Evolutionary conservation across 2,797 vertebrate species (phyloP).

Genomic region (Capromys pilorides): DNA sequence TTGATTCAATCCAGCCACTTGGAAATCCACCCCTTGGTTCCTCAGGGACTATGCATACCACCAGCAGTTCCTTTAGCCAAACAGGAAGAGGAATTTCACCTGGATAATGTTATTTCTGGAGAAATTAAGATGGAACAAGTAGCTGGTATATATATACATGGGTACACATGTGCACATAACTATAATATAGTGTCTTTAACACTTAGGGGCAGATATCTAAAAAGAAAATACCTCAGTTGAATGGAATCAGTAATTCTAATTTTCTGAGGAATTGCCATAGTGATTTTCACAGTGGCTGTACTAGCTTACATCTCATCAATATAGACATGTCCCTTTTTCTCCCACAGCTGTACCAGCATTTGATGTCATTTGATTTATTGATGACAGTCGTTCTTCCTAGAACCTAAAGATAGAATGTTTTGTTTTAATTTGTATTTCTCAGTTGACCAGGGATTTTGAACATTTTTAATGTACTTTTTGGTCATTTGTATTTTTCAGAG

Average conservation of each 20-base stretch:
- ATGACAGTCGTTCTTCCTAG: background rate
- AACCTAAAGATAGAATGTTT: background rate
- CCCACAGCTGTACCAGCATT: background rate
- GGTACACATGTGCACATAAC: background rate
- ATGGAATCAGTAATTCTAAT: background rate
- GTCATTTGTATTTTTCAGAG: background rate
- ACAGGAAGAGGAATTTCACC: background rate
- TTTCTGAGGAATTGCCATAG: background rate
- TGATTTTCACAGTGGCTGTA: background rate
- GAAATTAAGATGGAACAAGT: background rate
- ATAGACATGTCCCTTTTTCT: background rate
- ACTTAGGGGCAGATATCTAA: background rate
- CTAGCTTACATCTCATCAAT: background rate
- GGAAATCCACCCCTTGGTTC: background rate
- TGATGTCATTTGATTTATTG: background rate
- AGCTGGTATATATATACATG: background rate
- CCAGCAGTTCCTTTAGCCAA: background rate
- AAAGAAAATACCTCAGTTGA: background rate
- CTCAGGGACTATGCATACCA: background rate
- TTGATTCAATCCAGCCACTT: background rate
- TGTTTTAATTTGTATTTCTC: background rate
- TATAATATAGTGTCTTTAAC: background rate
- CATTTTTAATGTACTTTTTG: background rate
- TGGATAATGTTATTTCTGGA: background rate
- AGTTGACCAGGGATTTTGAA: background rate